A percentile compares a stretch with the other conserved stretches of the same genome.
phyloP scores from a whole-genome alignment of 2,888 invertebrate species.

The Drosophila pseudotakahashii region DNA sequence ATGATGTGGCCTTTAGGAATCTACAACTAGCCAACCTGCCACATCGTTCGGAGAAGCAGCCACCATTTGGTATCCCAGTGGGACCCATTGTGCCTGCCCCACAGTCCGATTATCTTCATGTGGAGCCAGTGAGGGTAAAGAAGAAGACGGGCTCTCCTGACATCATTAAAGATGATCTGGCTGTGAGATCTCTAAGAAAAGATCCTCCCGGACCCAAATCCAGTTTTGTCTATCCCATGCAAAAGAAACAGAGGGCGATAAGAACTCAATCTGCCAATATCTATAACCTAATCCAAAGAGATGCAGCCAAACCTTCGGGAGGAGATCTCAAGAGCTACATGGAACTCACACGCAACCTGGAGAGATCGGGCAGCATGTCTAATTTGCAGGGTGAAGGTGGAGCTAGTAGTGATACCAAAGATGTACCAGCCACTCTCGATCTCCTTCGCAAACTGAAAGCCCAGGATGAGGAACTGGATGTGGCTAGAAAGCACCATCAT shows the following conservation, averaged over 20 bases:
- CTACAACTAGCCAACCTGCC: constrained; percentile 91
- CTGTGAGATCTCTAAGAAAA: constrained; percentile 93
- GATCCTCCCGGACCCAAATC: constrained; percentile 86
- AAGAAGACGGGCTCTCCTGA: constrained; percentile 87
- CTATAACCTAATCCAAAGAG: constrained; percentile 90
- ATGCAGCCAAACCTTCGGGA: constrained; percentile 84
- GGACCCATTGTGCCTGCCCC: constrained; percentile 92
- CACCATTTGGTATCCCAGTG: constrained; percentile 95
- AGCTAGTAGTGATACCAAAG: constrained; percentile 48
- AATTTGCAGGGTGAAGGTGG: constrained; percentile 84
- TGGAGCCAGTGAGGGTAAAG: constrained; percentile 85
- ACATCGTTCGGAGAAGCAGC: constrained; percentile 92
- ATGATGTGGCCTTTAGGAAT: constrained; percentile 93
- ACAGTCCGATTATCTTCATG: constrained; percentile 93
- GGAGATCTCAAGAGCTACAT: constrained; percentile 86
- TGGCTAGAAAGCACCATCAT: constrained; percentile 48
- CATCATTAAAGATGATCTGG: constrained; percentile 93
- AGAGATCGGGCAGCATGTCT: constrained; percentile 87
- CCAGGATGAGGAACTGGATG: constrained; percentile 72
- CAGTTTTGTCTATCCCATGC: constrained; percentile 83
- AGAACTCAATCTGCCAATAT: constrained; percentile 94
- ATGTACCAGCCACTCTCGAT: constrained; percentile 81
- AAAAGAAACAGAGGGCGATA: constrained; percentile 91
- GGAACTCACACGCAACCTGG: constrained; percentile 85
- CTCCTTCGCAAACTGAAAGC: constrained; percentile 80